A percentile compares a stretch with the other conserved stretches of the same genome.
These are phyloP conservation scores for Anoplopoma fimbria DNA, from an alignment of 2,113 vertebrate species.

Conservation along the genomic window DNA sequence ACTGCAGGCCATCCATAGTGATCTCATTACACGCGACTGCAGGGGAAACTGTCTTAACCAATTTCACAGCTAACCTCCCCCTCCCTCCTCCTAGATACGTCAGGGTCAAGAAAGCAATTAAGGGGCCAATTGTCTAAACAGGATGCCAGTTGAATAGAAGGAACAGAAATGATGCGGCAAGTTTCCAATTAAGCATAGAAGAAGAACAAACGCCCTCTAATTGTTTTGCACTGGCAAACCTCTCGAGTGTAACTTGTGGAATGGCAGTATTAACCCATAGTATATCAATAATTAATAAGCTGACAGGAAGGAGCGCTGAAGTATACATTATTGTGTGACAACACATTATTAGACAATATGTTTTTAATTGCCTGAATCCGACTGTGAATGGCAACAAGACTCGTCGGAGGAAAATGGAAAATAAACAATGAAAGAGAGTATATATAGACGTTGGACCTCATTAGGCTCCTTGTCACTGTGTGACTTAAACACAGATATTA, in stretches of 20 bases:
- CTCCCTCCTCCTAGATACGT: constrained; percentile 47
- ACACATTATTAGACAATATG: constrained; percentile 39
- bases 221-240: constrained; percentile 57
- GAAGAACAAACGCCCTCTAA: constrained; percentile 58
- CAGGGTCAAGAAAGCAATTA: constrained; percentile 82
- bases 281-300: constrained; percentile 62
- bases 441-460: constrained; percentile 23
- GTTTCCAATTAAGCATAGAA: constrained; percentile 69
- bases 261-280: constrained; percentile 49
- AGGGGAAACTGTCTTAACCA: constrained; percentile 74
- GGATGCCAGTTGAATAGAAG: constrained; percentile 55
- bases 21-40: constrained; percentile 78
- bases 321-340: constrained; percentile 45
- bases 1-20: constrained; percentile 70
- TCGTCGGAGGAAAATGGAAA: constrained; percentile 25
- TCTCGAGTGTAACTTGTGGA: constrained; percentile 42
- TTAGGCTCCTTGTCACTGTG: constrained; percentile 18
- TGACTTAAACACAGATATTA: neutral
- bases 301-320: constrained; percentile 37
- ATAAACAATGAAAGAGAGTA: constrained; percentile 1
- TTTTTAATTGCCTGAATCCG: constrained; percentile 42
- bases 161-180: constrained; percentile 61
- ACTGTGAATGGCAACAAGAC: constrained; percentile 5
- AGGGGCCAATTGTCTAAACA: constrained; percentile 72
- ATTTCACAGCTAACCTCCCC: constrained; percentile 65